A percentile compares a stretch with the other conserved stretches of the same genome.
Evolutionary conservation across 2,797 vertebrate genomes (phyloP).

Genomic region (Lepus oiostolus): DNA sequence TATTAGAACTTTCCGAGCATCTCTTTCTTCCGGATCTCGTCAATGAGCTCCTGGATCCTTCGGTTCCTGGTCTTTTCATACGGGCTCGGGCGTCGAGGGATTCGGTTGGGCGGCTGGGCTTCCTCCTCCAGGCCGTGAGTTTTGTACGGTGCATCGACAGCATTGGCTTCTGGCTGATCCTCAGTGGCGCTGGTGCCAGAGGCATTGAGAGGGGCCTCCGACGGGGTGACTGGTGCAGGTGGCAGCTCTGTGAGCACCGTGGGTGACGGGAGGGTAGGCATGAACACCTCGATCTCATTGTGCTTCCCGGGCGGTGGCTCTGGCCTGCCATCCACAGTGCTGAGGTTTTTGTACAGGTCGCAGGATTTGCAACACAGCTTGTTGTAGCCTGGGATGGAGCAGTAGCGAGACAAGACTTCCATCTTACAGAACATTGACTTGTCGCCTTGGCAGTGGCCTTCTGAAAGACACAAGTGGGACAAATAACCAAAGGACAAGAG

Average conservation of each 20-base stretch:
- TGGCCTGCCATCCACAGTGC: constrained; percentile 66
- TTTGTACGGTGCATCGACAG: constrained; percentile 91
- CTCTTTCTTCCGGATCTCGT: constrained; percentile 93
- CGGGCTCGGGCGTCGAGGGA: constrained; percentile 91
- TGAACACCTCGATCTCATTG: constrained; percentile 88
- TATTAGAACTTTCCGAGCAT: constrained; percentile 90
- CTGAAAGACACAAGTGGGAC: constrained; percentile 93
- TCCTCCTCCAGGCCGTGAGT: constrained; percentile 88
- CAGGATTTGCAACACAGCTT: constrained; percentile 97
- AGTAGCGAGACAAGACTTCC: constrained; percentile 95
- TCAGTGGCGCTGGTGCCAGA: constrained; percentile 85
- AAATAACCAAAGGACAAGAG: constrained; percentile 84
- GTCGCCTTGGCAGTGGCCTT: constrained; percentile 94
- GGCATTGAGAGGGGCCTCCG: constrained; percentile 72
- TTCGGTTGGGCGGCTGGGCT: constrained; percentile 93
- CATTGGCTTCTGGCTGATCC: constrained; percentile 93
- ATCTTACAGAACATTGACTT: constrained; percentile 96
- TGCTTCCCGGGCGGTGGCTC: constrained; percentile 81
- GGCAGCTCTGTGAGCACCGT: constrained; percentile 53
- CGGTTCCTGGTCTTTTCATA: constrained; percentile 96
- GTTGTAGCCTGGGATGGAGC: constrained; percentile 93
- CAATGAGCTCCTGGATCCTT: constrained; percentile 96
- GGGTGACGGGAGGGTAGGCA: constrained; percentile 79
- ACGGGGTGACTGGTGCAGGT: constrained; percentile 71
- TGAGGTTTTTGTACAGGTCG: constrained; percentile 85